Evolutionary conservation across 2,797 vertebrate species (phyloP), one percentile per base, ranked within the genome.

Genomic region (Clarias pachynema): DNA sequence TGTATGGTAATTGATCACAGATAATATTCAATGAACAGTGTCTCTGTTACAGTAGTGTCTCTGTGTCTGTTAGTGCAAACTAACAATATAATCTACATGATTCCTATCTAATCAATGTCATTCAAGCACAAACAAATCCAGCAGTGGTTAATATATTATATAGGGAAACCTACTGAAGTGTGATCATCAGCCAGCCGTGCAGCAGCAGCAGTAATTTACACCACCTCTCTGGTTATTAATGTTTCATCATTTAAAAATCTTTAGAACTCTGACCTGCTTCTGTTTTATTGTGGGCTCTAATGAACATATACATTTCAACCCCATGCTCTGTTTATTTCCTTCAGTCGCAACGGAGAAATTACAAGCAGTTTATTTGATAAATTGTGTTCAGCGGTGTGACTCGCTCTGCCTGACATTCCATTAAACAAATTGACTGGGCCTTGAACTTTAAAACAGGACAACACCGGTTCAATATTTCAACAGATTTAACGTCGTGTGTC

Each of bases 361-460:
- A 78, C 63, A 34, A 31, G 81, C 81, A 57, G 75, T 84, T 86
- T 80, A 57, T 81, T 68, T 86, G 77, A 86, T 86, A 62, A 86
- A 80, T 75, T 70, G 77, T 66, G 86, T 68, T 80, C 75, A 84
- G 82, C 26, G 68, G 69, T 31, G 77, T 79, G 69, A n/a, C 68
- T 74, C 79, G 53, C 75, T 80, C 81, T 31, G 81, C 59, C 78
- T 86, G 85, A 86, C 85, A 84, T 86, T 73, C 85, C 85, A 86
- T 86, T 84, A 86, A 80, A 86, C 75, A 84, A 80, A 86, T 86
- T 86, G 77, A 66, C 84, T 65, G 68, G 60, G 31, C 77, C 60
- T 60, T 72, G 82, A 68, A 74, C 77, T 74, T 72, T 74, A 80
- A 49, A 83, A 68, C 86, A 86, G 49, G 82, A 80, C 68, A 74